Base-by-base conservation (phyloP, 2,888 invertebrate species). In the Athalia circularis region DNA sequence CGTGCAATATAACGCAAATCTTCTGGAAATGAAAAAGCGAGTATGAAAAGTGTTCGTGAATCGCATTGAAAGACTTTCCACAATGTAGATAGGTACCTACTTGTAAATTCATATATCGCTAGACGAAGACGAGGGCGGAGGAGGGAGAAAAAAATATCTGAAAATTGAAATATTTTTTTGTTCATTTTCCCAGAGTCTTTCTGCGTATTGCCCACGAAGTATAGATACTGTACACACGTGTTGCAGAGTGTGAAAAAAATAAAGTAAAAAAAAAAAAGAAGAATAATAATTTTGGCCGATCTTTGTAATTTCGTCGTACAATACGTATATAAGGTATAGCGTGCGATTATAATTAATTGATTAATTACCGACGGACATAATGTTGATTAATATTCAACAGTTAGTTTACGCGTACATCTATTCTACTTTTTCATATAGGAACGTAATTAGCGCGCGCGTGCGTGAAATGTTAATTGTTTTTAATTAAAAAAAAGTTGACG, bases 381-480 rank as follows among this genome's bases (percentile, higher is more conserved):
- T 65, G n/a, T 59, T n/a, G 3, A 72, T 72, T 72, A 15, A 72
- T 57, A 59, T 59, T 72, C 72, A 59, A 45, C 9, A 52, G 47
- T 59, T 29, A 29, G 2, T 29, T 29, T 2, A 54, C 11, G 54
- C 7, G n/a, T 4, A 54, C 54, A n/a, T 54, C 29, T 65, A 72
- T 43, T 59, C 45, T 47, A 59, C 72, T 45, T 59, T 29, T 13
- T 29, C 29, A 29, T 29, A 29, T 11, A 68, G 52, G 3, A 68
- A 29, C 8, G 29, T 68, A 5, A 52, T 68, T 54, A 61, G 4
- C 13, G 4, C 5, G 13, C 59, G 59, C 59, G 72, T 72, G 57
- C 72, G 13, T 57, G n/a, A 45, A 57, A 59, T 72, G 47, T 47
- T 7, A 47, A 72, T 72, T 72, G 3, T 11, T 57, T 59, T 59